These are phyloP conservation scores for Jaculus jaculus DNA, from an alignment of 2,113 vertebrate genomes.

Conservation along the genomic window DNA sequence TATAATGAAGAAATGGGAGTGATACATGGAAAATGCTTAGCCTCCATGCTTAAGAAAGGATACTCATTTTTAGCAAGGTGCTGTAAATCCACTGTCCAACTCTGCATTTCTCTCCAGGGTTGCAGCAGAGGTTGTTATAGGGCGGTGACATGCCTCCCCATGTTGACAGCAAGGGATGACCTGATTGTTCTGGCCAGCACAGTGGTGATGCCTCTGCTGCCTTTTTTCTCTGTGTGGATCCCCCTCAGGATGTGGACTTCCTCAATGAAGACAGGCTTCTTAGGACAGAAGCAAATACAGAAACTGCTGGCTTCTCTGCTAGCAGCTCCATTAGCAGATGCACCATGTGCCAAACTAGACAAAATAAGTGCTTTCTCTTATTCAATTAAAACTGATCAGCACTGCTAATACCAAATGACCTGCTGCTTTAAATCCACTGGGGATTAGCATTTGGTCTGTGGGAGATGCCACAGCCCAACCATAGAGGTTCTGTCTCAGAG, in stretches of 20 bases:
- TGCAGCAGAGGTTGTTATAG: neutral
- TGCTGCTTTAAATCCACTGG: neutral
- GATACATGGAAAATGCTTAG: neutral
- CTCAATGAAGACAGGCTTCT: neutral
- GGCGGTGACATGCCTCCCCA: neutral
- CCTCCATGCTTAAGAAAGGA: neutral
- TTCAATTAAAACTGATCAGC: constrained; percentile 58
- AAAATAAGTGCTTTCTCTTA: constrained; percentile 30
- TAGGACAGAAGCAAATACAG: neutral
- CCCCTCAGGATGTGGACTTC: neutral
- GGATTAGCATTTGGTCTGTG: constrained; percentile 8
- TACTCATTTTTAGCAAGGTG: neutral
- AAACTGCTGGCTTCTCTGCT: neutral
- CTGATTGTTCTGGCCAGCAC: neutral
- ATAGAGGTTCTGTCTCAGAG: neutral
- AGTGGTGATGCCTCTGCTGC: neutral
- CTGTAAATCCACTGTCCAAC: neutral
- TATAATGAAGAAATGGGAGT: neutral
- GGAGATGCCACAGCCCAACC: neutral
- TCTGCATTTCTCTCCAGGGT: neutral
- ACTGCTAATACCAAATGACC: constrained; percentile 20
- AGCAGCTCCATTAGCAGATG: constrained; percentile 32
- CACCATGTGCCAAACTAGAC: neutral
- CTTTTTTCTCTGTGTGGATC: neutral
- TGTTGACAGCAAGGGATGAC: neutral